A percentile compares a stretch with the other conserved stretches of the same genome.
Evolutionary conservation across 1,140 invertebrate genomes (phyloP).

Genomic region (Drosophila baimaii): DNA sequence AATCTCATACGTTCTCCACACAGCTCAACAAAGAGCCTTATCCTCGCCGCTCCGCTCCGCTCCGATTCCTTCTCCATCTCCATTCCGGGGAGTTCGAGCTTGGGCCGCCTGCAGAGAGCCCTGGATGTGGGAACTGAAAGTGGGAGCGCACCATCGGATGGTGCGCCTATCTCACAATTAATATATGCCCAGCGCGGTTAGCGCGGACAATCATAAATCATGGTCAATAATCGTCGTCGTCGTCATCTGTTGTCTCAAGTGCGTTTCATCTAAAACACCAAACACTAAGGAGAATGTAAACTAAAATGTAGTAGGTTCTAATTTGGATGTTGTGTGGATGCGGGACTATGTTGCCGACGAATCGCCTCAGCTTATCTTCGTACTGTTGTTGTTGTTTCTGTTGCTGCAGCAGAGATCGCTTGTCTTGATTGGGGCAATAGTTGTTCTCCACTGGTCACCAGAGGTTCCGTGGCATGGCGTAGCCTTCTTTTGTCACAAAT

Average conservation of each 20-base stretch:
- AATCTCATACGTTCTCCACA: constrained; percentile 35
- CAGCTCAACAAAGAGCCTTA: constrained; percentile 34
- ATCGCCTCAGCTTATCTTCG: constrained; percentile 67
- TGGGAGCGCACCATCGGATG: constrained; percentile 8
- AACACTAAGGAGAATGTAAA: constrained; percentile 82
- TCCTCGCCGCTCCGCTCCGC: neutral
- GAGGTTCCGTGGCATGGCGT: constrained; percentile 83
- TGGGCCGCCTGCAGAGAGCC: constrained; percentile 43
- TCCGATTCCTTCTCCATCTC: constrained; percentile 31
- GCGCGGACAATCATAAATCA: constrained; percentile 60
- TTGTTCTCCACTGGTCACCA: constrained; percentile 84
- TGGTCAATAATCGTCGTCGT: constrained; percentile 77
- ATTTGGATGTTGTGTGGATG: constrained; percentile 74
- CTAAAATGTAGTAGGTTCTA: constrained; percentile 82
- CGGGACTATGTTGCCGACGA: constrained; percentile 77
- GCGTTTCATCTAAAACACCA: constrained; percentile 84
- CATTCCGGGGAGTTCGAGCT: constrained; percentile 30
- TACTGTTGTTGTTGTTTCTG: constrained; percentile 62
- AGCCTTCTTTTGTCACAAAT: constrained; percentile 84
- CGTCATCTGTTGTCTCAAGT: constrained; percentile 83
- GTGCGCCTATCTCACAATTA: constrained; percentile 45
- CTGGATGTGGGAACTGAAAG: constrained; percentile 60
- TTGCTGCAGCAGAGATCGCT: constrained; percentile 63
- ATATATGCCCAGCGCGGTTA: constrained; percentile 28
- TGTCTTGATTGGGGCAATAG: constrained; percentile 76